phyloP scores from a whole-genome alignment of 1,140 invertebrate species.

The Psix sp. region DNA sequence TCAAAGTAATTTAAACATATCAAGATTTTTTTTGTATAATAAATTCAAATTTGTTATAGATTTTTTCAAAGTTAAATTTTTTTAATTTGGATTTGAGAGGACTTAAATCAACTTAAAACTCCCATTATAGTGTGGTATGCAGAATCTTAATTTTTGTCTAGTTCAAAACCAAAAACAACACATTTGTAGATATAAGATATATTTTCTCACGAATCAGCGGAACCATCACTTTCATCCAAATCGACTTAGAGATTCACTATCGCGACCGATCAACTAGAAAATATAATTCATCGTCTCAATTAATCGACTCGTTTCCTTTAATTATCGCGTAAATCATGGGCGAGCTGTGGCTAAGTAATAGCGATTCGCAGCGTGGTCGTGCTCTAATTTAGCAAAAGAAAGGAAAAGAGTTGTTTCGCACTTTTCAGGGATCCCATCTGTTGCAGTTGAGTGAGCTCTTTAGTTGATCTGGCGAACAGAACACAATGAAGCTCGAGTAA shows the following conservation, averaged over 20 bases:
- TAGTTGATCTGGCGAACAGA: conserved; percentile 34
- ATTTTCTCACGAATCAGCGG: not conserved
- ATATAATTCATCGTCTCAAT: conserved; percentile 30
- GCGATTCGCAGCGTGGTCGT: conserved; percentile 8
- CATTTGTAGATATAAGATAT: not conserved
- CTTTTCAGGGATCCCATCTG: conserved; percentile 3
- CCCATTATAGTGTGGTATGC: too few species aligned
- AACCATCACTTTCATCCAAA: conserved; percentile 29
- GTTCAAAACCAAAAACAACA: too few species aligned
- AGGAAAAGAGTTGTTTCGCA: conserved; percentile 45
- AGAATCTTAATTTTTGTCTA: too few species aligned
- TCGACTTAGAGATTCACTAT: conserved; percentile 16
- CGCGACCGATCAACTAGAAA: conserved; percentile 16
- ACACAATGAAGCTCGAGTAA: conserved; percentile 59
- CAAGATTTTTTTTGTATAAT: too few species aligned
- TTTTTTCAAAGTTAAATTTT: too few species aligned
- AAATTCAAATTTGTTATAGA: too few species aligned
- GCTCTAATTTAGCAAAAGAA: conserved; percentile 47
- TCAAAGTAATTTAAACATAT: too few species aligned
- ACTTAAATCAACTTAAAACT: too few species aligned
- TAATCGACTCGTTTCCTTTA: conserved; percentile 41
- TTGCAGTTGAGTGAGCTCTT: conserved; percentile 44
- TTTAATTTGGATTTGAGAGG: too few species aligned
- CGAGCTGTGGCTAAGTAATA: conserved; percentile 27
- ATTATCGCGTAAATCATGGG: conserved; percentile 37